Evolutionary conservation across 1,140 invertebrate species (phyloP).

Genomic region (Cherax destructor): DNA sequence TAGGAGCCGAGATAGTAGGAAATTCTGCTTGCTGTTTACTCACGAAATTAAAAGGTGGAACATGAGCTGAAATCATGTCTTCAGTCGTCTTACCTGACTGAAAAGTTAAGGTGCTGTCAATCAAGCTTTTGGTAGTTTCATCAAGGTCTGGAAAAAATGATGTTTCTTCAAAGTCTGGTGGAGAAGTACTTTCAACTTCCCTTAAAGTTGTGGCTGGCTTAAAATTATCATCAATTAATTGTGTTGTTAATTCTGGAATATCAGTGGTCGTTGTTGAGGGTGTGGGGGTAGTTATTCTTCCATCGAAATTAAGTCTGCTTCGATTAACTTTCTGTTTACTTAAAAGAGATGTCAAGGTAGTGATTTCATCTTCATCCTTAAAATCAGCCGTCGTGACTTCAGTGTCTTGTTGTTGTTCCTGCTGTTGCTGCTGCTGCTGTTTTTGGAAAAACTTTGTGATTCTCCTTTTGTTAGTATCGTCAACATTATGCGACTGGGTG

Average conservation of each 20-base stretch:
- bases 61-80: conserved; percentile 28
- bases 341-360: not conserved
- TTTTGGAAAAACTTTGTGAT: not conserved
- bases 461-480: not conserved
- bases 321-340: not conserved
- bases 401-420: not conserved
- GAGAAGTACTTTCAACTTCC: not conserved
- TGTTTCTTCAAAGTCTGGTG: not conserved
- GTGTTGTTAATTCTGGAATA: not conserved
- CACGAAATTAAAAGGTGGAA: conserved; percentile 22
- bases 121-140: conserved; percentile 3
- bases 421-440: no score
- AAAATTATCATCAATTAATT: not conserved
- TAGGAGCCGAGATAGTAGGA: not conserved
- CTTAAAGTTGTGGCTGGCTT: not conserved
- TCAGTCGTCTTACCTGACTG: conserved; percentile 22
- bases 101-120: conserved; percentile 6
- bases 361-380: not conserved
- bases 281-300: not conserved
- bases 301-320: not conserved
- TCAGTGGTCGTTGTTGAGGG: not conserved
- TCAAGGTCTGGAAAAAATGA: not conserved
- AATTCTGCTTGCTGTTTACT: not conserved
- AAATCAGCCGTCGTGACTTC: not conserved
- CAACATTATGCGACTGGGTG: not conserved